Percentiles rank a stretch among this genome's conserved stretches.
phyloP scores from a whole-genome alignment of 2,113 vertebrate genomes.

The Noturus placidus region DNA sequence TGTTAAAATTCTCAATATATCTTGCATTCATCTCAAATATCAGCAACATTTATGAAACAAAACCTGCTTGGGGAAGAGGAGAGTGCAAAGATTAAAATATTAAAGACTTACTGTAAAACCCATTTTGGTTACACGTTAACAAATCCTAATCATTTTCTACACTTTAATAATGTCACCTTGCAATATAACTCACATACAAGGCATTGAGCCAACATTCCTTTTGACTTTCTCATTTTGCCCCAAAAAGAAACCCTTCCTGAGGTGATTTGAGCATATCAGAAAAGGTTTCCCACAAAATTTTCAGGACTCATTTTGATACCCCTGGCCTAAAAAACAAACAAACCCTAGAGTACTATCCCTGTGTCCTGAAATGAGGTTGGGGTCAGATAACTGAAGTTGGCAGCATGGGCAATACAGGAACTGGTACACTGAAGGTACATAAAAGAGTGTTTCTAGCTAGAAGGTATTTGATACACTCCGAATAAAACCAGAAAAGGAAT shows the following conservation, averaged over 20 bases:
- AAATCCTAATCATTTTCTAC: neutral
- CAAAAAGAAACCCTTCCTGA: neutral
- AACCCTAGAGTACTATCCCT: neutral
- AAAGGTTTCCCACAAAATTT: neutral
- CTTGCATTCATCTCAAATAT: neutral
- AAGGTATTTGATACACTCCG: slow-evolving; percentile 9
- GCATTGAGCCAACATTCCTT: neutral
- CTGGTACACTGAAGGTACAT: neutral
- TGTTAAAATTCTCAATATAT: neutral
- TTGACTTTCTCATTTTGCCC: neutral
- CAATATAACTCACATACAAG: neutral
- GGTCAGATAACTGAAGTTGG: slow-evolving; percentile 3
- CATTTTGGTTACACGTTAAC: neutral
- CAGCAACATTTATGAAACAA: neutral
- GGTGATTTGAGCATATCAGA: neutral
- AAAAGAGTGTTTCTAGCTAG: slow-evolving; percentile 9
- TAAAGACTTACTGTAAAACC: neutral
- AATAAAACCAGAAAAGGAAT: slow-evolving; percentile 20
- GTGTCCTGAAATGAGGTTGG: slow-evolving; percentile 5
- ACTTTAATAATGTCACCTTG: neutral
- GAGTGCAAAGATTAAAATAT: neutral
- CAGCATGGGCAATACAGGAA: neutral
- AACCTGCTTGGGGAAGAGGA: neutral
- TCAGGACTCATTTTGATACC: neutral
- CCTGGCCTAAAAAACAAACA: neutral